Conservation (phyloP, 2,797 vertebrate genomes). For the Phataginus tetradactyla region DNA sequence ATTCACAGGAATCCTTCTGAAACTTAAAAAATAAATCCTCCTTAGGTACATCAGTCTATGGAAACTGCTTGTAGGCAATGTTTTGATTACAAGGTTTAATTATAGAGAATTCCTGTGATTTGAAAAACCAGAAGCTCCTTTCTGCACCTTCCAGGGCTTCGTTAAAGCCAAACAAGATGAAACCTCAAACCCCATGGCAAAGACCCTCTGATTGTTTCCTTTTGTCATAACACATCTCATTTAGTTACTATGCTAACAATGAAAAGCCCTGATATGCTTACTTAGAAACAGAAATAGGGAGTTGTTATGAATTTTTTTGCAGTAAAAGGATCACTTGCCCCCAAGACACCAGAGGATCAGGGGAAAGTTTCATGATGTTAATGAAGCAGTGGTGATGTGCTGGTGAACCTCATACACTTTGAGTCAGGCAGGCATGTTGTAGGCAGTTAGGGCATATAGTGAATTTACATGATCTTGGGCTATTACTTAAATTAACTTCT, state of each 20-base stretch:
- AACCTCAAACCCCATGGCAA: conserved; percentile 8
- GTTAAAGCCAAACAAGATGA: conserved; percentile 54
- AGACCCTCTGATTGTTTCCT: conserved; percentile 51
- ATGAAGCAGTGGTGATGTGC: neutral
- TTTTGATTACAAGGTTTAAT: conserved; percentile 65
- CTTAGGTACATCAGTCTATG: neutral
- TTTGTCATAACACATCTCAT: conserved; percentile 44
- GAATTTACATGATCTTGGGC: neutral
- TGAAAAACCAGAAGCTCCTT: conserved; percentile 68
- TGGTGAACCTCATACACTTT: neutral
- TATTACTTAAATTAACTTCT: conserved; percentile 21
- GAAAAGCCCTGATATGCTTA: neutral
- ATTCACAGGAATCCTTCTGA: neutral
- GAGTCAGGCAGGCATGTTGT: neutral
- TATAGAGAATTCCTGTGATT: conserved; percentile 52
- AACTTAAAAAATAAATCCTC: conserved; percentile 25
- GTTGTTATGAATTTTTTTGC: neutral
- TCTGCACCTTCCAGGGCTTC: conserved; percentile 38
- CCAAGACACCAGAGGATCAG: neutral
- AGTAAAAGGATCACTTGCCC: neutral
- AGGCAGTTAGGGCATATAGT: neutral
- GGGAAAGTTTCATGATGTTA: neutral
- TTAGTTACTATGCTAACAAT: conserved; percentile 53
- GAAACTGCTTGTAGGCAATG: conserved; percentile 17
- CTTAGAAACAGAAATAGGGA: conserved; percentile 42